A percentile compares a stretch with the other conserved stretches of the same genome.
Conservation (phyloP, 2,113 vertebrate species). For the Rynchops niger region DNA sequence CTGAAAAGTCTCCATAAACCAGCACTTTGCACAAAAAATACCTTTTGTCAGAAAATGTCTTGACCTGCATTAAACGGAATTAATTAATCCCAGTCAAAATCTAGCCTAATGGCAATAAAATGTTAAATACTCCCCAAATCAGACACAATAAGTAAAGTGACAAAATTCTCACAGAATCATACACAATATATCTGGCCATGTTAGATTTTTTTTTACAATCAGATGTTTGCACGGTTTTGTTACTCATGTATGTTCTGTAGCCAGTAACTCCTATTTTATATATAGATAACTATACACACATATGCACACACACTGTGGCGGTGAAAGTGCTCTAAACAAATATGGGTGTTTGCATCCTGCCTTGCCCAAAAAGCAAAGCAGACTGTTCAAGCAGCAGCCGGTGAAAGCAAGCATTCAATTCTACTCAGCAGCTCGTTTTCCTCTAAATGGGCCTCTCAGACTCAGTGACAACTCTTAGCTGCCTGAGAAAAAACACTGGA, state of each 20-base stretch:
- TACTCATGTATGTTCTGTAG: accelerated
- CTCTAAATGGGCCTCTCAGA: constrained; percentile 73
- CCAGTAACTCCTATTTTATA: neutral
- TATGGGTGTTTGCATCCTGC: constrained; percentile 54
- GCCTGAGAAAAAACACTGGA: constrained; percentile 65
- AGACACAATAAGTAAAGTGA: neutral
- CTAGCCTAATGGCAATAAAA: neutral
- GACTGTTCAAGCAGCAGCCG: constrained; percentile 54
- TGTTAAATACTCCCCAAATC: neutral
- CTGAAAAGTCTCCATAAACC: neutral
- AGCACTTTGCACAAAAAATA: neutral
- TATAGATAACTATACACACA: neutral
- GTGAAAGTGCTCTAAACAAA: constrained; percentile 44
- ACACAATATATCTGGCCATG: accelerated
- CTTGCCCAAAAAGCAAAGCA: constrained; percentile 67
- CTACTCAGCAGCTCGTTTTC: constrained; percentile 57
- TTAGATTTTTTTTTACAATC: neutral
- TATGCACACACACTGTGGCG: neutral
- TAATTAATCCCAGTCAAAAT: neutral
- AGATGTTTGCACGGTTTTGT: neutral
- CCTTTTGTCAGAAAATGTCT: neutral
- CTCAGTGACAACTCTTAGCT: constrained; percentile 71
- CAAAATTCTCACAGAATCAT: neutral
- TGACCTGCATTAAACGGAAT: neutral
- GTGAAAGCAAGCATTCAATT: constrained; percentile 68